Evolutionary conservation across 2,797 vertebrate genomes (phyloP).

Genomic region (Rousettus madagascariensis): DNA sequence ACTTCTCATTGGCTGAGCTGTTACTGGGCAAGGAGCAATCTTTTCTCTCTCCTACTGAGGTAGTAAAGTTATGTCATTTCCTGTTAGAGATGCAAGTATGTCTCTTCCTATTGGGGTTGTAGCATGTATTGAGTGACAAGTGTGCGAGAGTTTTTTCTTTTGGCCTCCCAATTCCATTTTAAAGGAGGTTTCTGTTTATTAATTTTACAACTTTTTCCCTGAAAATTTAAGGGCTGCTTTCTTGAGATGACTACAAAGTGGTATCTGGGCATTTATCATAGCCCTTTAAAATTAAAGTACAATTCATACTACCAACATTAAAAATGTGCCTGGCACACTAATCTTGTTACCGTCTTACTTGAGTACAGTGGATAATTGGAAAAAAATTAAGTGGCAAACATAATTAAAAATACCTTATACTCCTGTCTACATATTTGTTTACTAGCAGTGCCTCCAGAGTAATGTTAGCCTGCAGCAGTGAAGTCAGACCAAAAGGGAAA

Average conservation of each 20-base stretch:
- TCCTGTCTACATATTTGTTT: background rate
- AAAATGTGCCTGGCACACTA: background rate
- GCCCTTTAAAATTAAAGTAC: constrained; percentile 2
- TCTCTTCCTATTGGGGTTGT: background rate
- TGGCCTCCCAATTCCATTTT: background rate
- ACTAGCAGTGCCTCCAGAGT: background rate
- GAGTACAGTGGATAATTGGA: background rate
- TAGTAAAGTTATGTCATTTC: background rate
- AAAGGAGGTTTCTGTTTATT: background rate
- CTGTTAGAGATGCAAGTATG: background rate
- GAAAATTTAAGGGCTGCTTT: constrained; percentile 11
- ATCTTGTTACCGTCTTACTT: background rate
- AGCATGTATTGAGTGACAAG: background rate
- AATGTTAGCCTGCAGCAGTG: background rate
- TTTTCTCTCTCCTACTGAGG: background rate
- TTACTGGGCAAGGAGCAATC: background rate
- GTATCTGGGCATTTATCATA: background rate
- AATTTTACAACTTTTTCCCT: background rate
- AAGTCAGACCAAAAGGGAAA: background rate
- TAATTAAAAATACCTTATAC: background rate
- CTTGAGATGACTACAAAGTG: background rate
- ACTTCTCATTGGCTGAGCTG: background rate
- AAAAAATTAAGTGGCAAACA: constrained; percentile 18
- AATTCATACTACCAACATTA: background rate
- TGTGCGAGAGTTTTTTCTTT: background rate